A percentile compares a stretch with the other conserved stretches of the same genome.
phyloP scores from a whole-genome alignment of 1,140 invertebrate species.

The Ips typographus region DNA sequence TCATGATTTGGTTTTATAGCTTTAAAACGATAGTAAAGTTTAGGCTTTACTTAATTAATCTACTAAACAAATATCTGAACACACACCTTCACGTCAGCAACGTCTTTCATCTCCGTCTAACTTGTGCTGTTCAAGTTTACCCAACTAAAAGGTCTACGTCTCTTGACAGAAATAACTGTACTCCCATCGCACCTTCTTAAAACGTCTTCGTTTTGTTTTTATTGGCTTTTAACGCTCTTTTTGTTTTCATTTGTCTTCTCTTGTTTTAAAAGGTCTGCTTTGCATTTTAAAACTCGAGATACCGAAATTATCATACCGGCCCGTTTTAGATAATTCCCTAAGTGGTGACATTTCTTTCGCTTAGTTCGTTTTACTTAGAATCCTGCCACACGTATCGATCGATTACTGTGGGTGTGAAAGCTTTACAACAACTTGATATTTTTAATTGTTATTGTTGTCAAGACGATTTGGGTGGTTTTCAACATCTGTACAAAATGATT shows the following conservation, averaged over 20 bases:
- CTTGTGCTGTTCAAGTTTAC: constrained; percentile 14
- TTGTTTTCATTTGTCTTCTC: constrained; percentile 28
- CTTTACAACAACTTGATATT: too few species aligned
- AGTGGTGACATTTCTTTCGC: constrained; percentile 16
- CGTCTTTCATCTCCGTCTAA: constrained; percentile 5
- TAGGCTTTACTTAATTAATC: not conserved
- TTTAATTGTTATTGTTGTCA: too few species aligned
- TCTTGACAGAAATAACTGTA: constrained; percentile 35
- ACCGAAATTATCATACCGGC: constrained; percentile 30
- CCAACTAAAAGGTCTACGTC: constrained; percentile 33
- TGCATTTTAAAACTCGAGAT: constrained; percentile 30
- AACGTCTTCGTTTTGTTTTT: constrained; percentile 34
- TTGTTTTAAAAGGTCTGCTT: constrained; percentile 22
- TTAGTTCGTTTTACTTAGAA: constrained; percentile 7
- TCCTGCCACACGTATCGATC: not conserved
- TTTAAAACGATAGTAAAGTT: not conserved
- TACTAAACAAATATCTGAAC: not conserved
- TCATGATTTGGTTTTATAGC: too few species aligned
- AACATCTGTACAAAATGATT: too few species aligned
- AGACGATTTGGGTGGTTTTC: too few species aligned
- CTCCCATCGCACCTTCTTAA: constrained; percentile 32
- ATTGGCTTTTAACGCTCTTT: constrained; percentile 33
- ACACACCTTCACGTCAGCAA: constrained; percentile 15
- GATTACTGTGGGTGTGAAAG: too few species aligned
- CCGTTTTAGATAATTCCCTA: constrained; percentile 28